These are phyloP conservation scores for Theristicus caerulescens DNA, from an alignment of 2,113 vertebrate genomes.

Conservation along the genomic window DNA sequence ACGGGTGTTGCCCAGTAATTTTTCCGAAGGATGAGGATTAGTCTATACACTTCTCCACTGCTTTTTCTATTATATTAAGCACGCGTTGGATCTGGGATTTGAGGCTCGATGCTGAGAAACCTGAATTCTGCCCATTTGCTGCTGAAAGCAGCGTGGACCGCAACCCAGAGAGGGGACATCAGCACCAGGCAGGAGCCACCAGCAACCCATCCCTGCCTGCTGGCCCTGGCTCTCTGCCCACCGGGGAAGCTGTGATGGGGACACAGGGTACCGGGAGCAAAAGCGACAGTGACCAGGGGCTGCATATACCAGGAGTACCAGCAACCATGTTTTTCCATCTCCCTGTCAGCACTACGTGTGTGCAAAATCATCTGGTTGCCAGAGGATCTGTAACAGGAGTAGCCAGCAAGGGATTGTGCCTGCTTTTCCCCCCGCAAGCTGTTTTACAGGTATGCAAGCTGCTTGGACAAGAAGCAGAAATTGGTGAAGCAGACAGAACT, in stretches of 20 bases:
- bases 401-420: neutral
- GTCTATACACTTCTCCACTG: neutral
- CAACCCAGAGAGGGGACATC: neutral
- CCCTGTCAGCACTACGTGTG: neutral
- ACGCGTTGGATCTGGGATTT: neutral
- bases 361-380: neutral
- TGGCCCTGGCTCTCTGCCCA: neutral
- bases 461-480: neutral
- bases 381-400: neutral
- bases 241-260: neutral
- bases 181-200: neutral
- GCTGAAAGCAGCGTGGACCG: neutral
- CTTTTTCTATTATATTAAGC: neutral
- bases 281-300: neutral
- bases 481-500: neutral
- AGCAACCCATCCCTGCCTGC: neutral
- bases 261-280: neutral
- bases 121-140: neutral
- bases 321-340: neutral
- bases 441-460: neutral
- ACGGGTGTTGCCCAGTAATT: neutral
- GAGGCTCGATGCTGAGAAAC: neutral
- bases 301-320: neutral
- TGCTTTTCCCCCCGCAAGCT: neutral
- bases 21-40: neutral